Evolutionary conservation across 35 echinoderm and acorn worm species (phyloP).

Genomic region (Patiria miniata): DNA sequence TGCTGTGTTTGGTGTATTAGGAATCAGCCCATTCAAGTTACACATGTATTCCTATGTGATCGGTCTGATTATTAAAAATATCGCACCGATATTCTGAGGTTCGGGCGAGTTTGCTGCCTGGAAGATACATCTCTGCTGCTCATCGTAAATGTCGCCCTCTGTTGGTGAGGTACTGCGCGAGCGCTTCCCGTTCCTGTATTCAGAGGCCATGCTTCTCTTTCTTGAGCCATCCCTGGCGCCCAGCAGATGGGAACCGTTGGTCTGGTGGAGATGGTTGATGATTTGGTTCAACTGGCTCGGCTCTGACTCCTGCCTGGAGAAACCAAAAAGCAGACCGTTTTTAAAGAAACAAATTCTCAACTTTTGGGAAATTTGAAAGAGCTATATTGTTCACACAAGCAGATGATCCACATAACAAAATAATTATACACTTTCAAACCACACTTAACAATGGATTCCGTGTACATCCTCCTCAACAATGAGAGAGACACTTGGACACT

Average conservation of each 20-base stretch:
- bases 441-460: no score
- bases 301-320: constrained; percentile 24
- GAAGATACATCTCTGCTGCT: constrained; percentile 87
- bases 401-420: no score
- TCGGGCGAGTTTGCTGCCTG: constrained; percentile 91
- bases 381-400: no score
- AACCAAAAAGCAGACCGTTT: neutral
- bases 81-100: constrained; percentile 90
- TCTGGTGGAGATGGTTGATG: constrained; percentile 65
- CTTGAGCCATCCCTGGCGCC: constrained; percentile 9
- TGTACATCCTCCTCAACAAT: no score
- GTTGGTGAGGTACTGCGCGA: constrained; percentile 70
- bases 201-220: constrained; percentile 39
- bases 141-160: constrained; percentile 83
- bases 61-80: no score
- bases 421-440: no score
- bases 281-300: constrained; percentile 60
- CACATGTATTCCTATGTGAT: no score
- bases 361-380: no score
- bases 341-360: no score
- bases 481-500: no score
- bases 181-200: constrained; percentile 59
- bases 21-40: no score
- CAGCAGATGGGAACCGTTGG: constrained; percentile 16
- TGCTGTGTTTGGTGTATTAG: no score